Conservation (phyloP, 2,113 vertebrate genomes). For the Amphilophus citrinellus region DNA sequence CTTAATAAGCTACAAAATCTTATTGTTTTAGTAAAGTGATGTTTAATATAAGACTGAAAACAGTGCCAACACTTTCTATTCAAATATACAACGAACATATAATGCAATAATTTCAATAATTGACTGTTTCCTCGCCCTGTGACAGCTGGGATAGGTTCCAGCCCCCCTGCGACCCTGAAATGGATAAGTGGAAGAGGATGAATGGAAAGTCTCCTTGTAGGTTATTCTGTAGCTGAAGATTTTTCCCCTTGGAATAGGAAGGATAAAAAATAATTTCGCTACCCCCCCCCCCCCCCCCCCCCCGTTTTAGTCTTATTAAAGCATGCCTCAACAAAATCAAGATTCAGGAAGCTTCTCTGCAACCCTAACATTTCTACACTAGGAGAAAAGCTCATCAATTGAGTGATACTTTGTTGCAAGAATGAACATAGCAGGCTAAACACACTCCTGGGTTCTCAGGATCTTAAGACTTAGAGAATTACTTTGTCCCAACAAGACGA, state of each 20-base stretch:
- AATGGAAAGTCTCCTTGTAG: not conserved
- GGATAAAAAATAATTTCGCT: not conserved
- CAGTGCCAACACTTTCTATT: conserved; percentile 33
- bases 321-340: too few relatives aligned
- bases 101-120: conserved; percentile 11
- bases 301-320: not conserved
- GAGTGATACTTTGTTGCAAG: not conserved
- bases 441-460: fast-evolving
- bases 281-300: too few relatives aligned
- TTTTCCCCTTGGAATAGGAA: not conserved
- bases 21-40: not conserved
- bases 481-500: not conserved
- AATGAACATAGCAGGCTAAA: not conserved
- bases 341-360: too few relatives aligned
- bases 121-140: not conserved
- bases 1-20: not conserved
- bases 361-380: not conserved
- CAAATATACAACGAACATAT: not conserved
- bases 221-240: not conserved
- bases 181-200: too few relatives aligned
- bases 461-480: not conserved
- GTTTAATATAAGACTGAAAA: not conserved
- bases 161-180: too few relatives aligned
- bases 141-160: too few relatives aligned
- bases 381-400: not conserved